Evolutionary conservation across 30 jellyfish, hydroid and myxozoan genomes (phyloP), one percentile per base, ranked within the genome.

Genomic region (Pelagia noctiluca): DNA sequence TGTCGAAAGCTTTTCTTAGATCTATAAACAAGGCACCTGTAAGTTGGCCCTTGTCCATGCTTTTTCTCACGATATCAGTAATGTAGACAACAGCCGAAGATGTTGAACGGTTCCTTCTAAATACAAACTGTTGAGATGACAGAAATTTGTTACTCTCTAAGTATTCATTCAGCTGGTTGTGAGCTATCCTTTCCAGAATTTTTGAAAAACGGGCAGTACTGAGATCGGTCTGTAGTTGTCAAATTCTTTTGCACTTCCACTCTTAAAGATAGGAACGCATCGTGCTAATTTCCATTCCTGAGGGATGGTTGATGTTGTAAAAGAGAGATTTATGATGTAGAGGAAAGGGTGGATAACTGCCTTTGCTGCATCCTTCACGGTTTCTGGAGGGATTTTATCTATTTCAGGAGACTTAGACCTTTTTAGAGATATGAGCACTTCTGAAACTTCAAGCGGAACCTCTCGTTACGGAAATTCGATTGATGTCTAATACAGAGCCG

Each of bases 221-320:
- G 95, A 72, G 54, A 82, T 71, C 47, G 95, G 95, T 49, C 97
- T 72, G 70, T 80, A 80, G 95, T 89, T 89, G 68, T 71, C 88
- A 35, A 81, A 72, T 36, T 46, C 79, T 50, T 71, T 80, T 50
- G 88, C 76, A 50, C 28, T 60, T 49, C 97, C 97, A 80, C 83
- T 33, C 71, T 82, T 71, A 36, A 49, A 81, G 37, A 89, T 64
- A 18, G 97, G 90, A 38, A 72, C 84, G 48, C 75, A 42, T 72
- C 88, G 79, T 19, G 95, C 97, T 37, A 63, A 30, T 35, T 89
- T 76, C 91, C 91, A 76, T 34, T 76, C 86, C 57, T 16, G 53
- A 23, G 96, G 87, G 46, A 89, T 33, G 65, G 87, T 64, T 72
- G 88, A 76, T 49, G 90, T 61, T 71, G 74, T 22, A 63, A 88